phyloP scores from a whole-genome alignment of 2,888 invertebrate genomes.

The Leptarthrus brevirostris region DNA sequence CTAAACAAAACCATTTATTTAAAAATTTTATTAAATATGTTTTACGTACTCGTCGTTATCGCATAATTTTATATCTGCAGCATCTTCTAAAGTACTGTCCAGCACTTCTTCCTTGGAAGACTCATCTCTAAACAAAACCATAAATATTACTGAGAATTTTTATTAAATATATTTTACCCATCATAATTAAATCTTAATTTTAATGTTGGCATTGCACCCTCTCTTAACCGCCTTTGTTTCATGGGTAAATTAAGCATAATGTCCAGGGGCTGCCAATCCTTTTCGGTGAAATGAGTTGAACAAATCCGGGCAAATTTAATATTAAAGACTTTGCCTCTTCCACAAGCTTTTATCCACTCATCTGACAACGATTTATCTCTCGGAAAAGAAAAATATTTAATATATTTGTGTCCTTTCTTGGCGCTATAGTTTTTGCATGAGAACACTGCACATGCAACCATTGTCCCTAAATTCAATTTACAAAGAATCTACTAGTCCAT shows the following conservation, averaged over 20 bases:
- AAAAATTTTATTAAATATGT: too few relatives aligned
- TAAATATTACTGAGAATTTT: too few relatives aligned
- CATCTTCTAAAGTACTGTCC: too few relatives aligned
- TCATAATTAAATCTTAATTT: neutral
- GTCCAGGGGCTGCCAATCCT: neutral
- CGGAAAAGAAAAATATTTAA: neutral
- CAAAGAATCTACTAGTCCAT: too few relatives aligned
- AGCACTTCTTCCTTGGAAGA: too few relatives aligned
- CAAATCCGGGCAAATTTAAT: neutral
- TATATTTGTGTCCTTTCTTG: neutral
- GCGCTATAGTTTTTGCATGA: neutral
- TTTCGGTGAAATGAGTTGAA: slow-evolving; percentile 13
- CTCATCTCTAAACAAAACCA: too few relatives aligned
- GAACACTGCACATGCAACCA: neutral
- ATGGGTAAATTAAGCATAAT: neutral
- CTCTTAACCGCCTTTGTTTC: neutral
- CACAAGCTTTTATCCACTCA: neutral
- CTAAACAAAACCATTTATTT: neutral
- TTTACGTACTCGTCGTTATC: too few relatives aligned
- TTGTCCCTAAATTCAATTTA: too few relatives aligned
- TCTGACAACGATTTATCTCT: neutral
- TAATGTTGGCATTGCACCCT: neutral
- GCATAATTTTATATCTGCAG: too few relatives aligned
- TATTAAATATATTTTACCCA: neutral
- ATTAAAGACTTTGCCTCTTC: neutral